These are phyloP conservation scores for Podarcis raffonei DNA, from an alignment of 2,113 vertebrate species.

Conservation along the genomic window DNA sequence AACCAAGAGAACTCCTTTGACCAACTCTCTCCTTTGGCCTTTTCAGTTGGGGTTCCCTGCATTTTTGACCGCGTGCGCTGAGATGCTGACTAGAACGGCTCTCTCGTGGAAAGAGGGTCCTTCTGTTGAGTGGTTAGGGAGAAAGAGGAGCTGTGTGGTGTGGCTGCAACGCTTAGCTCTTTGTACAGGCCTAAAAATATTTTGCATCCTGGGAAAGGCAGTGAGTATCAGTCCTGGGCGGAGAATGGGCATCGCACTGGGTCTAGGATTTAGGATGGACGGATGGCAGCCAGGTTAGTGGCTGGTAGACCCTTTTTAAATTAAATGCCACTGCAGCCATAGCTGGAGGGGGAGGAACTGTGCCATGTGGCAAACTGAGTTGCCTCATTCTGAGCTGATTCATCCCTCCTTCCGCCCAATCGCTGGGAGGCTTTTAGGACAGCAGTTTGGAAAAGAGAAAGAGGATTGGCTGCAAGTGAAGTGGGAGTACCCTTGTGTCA, in stretches of 20 bases:
- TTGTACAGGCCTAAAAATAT: no score
- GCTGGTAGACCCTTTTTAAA: no score
- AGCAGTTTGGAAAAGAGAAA: neutral
- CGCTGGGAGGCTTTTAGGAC: neutral
- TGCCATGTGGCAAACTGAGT: neutral
- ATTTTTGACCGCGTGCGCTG: neutral
- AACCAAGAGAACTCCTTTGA: neutral
- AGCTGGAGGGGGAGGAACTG: no score
- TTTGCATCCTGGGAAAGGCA: neutral
- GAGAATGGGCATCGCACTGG: neutral
- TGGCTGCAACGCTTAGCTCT: no score
- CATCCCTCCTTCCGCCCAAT: neutral
- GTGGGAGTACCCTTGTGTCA: neutral
- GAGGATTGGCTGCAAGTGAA: neutral
- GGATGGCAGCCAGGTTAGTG: no score
- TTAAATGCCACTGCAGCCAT: neutral
- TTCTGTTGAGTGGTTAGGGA: neutral
- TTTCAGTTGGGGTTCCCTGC: neutral
- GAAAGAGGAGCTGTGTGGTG: no score
- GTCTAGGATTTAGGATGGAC: no score
- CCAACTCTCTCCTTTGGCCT: neutral
- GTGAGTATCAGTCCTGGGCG: no score
- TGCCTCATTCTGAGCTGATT: neutral
- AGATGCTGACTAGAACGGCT: neutral
- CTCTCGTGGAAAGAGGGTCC: neutral